Base-by-base conservation (phyloP, 1,140 invertebrate species). In the Venustaconcha ellipsiformis region DNA sequence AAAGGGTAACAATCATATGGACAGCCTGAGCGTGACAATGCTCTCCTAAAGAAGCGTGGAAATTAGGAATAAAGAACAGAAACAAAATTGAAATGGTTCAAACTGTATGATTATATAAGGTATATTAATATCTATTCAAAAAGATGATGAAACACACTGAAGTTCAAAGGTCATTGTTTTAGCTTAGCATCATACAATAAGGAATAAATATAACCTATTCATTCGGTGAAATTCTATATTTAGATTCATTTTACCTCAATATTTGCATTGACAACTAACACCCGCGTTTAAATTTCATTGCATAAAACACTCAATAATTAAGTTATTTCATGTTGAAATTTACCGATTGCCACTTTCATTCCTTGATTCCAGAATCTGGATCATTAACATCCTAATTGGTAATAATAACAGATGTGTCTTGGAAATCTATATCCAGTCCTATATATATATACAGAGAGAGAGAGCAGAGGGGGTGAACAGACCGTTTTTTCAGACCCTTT, bases 291-390 rank as follows among this genome's bases (percentile, higher is more conserved):
- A 57, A 11, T 26, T 57, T 23, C 20, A 13, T 57, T 58, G 11
- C 1, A 5, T 5, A 12, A n/a, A 18, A 1, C n/a, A n/a, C n/a
- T n/a, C n/a, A n/a, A n/a, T n/a, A n/a, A n/a, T n/a, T n/a, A n/a
- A n/a, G n/a, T 57, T 3, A 57, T 18, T 17, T 57, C 18, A 13
- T 2, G 14, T 14, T n/a, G 58, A 70, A 57, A n/a, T 3, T 23
- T 73, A 73, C 71, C 71, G 57, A 73, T 14, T 8, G 55, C 71
- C 55, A 55, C 57, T 15, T 12, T 5, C 71, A 73, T 67, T 26
- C 65, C 2, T 56, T 37, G 4, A 73, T n/a, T 17, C 64, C 71
- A 1, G 71, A 73, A 15, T 73, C 71, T n/a, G 30, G 64, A 55
- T 73, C 71, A 37, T 55, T 37, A 1, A 73, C 58, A 1, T 56